phyloP scores from a whole-genome alignment of 2,113 vertebrate genomes.

The Triplophysa siluroides region DNA sequence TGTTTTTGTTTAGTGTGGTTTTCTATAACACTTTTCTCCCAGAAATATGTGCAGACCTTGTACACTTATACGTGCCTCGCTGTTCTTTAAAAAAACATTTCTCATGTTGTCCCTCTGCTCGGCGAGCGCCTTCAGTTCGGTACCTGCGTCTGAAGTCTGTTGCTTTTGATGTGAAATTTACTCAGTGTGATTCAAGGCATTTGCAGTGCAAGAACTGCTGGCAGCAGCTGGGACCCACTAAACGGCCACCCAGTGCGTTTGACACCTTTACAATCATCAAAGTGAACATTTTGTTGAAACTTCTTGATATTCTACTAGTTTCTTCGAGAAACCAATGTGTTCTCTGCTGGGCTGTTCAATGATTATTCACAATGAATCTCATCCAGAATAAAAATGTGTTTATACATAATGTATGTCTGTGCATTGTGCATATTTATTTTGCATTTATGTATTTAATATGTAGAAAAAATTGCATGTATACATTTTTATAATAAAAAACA shows the following conservation, averaged over 20 bases:
- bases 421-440: no score
- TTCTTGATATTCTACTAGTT: constrained; percentile 3
- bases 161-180: constrained; percentile 46
- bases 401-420: no score
- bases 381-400: no score
- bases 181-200: constrained; percentile 47
- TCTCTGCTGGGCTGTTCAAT: no score
- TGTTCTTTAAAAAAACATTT: not conserved
- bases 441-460: no score
- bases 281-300: constrained; percentile 6
- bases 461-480: no score
- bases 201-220: constrained; percentile 28
- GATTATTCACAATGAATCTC: no score
- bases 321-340: not conserved
- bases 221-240: constrained; percentile 38
- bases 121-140: constrained; percentile 18
- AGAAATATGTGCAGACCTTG: not conserved
- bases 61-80: not conserved
- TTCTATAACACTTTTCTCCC: not conserved
- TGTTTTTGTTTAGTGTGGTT: not conserved
- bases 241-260: constrained; percentile 28
- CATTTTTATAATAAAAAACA: no score
- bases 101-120: not conserved
- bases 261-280: constrained; percentile 10
- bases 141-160: constrained; percentile 35